Percentiles rank a stretch among this genome's conserved stretches.
These are phyloP conservation scores for Acleris holmiana DNA, from an alignment of 2,888 invertebrate species.

Conservation along the genomic window DNA sequence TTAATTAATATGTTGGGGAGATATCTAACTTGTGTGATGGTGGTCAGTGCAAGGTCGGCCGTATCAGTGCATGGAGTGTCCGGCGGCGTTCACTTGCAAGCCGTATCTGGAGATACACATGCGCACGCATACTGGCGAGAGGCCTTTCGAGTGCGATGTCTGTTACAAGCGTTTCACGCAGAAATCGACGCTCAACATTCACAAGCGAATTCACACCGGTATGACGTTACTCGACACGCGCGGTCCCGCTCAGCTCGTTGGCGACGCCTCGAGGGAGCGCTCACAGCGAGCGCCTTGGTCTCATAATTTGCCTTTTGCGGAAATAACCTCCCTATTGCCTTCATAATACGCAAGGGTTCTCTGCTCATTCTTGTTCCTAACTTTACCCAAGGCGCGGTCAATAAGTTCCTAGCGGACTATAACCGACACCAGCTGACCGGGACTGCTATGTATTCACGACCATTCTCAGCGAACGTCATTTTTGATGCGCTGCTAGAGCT, in stretches of 20 bases:
- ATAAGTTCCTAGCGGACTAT: no score
- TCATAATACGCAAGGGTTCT: no score
- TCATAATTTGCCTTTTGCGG: no score
- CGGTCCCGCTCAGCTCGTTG: conserved; percentile 16
- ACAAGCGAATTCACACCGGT: conserved; percentile 85
- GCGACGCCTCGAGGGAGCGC: background rate
- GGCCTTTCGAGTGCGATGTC: conserved; percentile 84
- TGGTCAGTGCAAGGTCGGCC: conserved; percentile 82
- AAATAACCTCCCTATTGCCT: no score
- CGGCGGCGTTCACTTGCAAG: conserved; percentile 85
- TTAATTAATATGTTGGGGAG: conserved; percentile 43
- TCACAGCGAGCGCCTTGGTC: no score
- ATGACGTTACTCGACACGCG: conserved; percentile 51
- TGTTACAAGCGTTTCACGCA: conserved; percentile 85
- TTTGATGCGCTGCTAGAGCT: conserved; percentile 21
- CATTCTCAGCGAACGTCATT: conserved; percentile 13
- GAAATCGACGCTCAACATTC: conserved; percentile 85
- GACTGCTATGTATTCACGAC: conserved; percentile 5
- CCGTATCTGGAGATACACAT: conserved; percentile 87
- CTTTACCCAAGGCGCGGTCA: no score
- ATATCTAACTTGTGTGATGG: conserved; percentile 25
- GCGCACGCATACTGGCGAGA: conserved; percentile 84
- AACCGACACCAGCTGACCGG: conserved; percentile 4
- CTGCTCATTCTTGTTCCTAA: no score
- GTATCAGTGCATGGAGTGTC: conserved; percentile 84